Evolutionary conservation across 2,797 vertebrate genomes (phyloP), one percentile per base, ranked within the genome.

Genomic region (Hydrocynus forskahlii): DNA sequence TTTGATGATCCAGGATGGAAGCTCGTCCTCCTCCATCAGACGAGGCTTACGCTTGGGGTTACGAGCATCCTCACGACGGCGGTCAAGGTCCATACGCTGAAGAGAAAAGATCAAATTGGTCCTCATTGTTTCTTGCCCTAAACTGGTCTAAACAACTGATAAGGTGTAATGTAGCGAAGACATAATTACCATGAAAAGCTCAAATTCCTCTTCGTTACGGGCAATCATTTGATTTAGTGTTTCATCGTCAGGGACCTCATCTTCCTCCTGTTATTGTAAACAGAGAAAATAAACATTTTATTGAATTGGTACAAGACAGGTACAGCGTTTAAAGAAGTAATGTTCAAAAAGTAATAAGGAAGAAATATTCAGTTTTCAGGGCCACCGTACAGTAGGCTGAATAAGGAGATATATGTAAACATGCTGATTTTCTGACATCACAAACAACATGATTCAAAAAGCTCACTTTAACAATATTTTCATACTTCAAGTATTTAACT

Each of bases 181-280:
- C 50, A 78, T 67, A 73, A 93, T 95, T 90, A 99, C 98, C 98
- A 99, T 99, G 71, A 97, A 99, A 81, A 97, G 95, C 87, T 99
- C 98, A 91, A 99, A 99, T 73, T 99, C 97, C 6, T 99, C 98
- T 87, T 99, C 98, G 63, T 91, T 94, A 35, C 98, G 96, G 23
- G 98, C 98, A 78, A 99, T 99, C 98, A 99, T 99, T 89, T 99
- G 98, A 92, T 99, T 99, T 66, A 99, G 93, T 5, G 98, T 99
- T 92, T 99, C 98, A 82, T 99, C 98, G 70, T 99, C 98, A 0
- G 98, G 98, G 23, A 99, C 97, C 91, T 99, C 98, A 77, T 99
- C 97, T 95, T 99, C 98, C 85, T 99, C 98, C 97, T 99, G 54
- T 10, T 81, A 66, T 71, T 14, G 81, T 52, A 85, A 21, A 40